Base-by-base conservation (phyloP, 2,797 vertebrate species). In the Neosilurus mollespiculum region DNA sequence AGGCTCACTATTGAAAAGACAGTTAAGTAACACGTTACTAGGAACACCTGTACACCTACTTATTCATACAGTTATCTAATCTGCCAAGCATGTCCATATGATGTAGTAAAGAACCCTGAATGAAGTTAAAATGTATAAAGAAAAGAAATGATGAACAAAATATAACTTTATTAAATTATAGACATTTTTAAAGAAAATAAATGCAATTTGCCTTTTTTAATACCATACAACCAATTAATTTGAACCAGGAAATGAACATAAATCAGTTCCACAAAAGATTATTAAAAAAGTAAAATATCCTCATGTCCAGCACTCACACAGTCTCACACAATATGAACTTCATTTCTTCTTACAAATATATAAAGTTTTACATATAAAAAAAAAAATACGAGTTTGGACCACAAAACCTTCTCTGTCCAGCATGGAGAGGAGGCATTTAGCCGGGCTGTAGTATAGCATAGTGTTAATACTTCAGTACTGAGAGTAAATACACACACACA, bases 311-410 rank as follows among this genome's bases (percentile, higher is more conserved):
- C 9, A 59, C 54, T 2, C 49, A 51, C 69, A 37, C 9, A 70
- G 15, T 16, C 26, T 16, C 2, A 30, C 65, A 18, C 65, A 18
- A 49, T 8, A 2, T 43, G 1, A 26, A 56, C 3, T 10, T 15
- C 30, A 43, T 3, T 77, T 43, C 30, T 22, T 12, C 37, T n/a
- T 77, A 61, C 59, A 78, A 78, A 78, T 64, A 62, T 62, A 61
- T 8, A 34, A 58, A 76, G 26, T 34, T 18, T 9, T 15, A 5
- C 14, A 5, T 30, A 34, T 54, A 43, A 49, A 62, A 78, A 61
- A 22, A 16, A 43, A 30, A 78, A 53, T 16, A 30, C 0, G 22
- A 10, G 0, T 43, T 72, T 64, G 34, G 76, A 77, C 56, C 16
- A 1, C 0, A 20, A 34, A 22, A 20, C 26, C 6, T 6, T 14